These are phyloP conservation scores for Dinothrombium tinctorium DNA, from an alignment of 1,140 invertebrate genomes.

Conservation along the genomic window DNA sequence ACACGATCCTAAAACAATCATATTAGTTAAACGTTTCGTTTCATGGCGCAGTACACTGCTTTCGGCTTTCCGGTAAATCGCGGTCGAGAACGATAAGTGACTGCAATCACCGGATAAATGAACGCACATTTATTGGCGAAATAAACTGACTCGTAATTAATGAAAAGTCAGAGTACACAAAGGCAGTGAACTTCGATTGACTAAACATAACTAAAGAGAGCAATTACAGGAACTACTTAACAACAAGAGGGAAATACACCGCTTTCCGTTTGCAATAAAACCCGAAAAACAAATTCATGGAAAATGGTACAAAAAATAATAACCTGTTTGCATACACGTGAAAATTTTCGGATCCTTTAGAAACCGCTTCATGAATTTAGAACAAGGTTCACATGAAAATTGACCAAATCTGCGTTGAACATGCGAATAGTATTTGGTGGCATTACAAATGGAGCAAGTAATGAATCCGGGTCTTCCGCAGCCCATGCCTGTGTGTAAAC, in stretches of 20 bases:
- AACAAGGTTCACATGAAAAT: constrained; percentile 42
- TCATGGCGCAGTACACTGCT: not conserved
- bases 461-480: constrained; percentile 4
- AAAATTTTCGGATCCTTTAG: constrained; percentile 14
- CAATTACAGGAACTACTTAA: too few species aligned
- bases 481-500: constrained; percentile 1
- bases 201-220: too few species aligned
- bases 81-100: not conserved
- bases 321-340: constrained; percentile 15
- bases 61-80: not conserved
- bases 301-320: not conserved
- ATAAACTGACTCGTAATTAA: too few species aligned
- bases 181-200: too few species aligned
- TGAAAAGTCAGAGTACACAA: too few species aligned
- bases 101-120: not conserved
- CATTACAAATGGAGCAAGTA: constrained; percentile 19
- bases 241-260: too few species aligned
- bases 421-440: constrained; percentile 39
- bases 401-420: constrained; percentile 29
- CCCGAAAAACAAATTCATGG: not conserved
- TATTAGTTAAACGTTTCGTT: not conserved
- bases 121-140: not conserved
- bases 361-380: constrained; percentile 44
- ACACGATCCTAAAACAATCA: not conserved
- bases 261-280: too few species aligned